A percentile compares a stretch with the other conserved stretches of the same genome.
Conservation (phyloP, 2,113 vertebrate genomes). For the Tyto alba region DNA sequence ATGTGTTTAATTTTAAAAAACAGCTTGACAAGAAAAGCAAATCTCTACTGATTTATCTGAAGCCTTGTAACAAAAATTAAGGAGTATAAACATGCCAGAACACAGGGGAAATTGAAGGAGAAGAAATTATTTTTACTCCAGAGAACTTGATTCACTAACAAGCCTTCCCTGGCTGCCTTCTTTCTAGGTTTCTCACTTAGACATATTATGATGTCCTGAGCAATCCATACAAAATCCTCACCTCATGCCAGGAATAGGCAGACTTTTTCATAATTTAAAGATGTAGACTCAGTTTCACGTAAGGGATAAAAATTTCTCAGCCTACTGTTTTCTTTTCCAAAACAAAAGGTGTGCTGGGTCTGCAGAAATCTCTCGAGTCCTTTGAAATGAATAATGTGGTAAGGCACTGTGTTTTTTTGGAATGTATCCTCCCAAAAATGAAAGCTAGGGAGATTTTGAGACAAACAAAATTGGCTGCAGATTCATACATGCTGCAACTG, state of each 20-base stretch:
- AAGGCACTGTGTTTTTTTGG: neutral
- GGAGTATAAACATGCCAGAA: neutral
- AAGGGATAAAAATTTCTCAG: neutral
- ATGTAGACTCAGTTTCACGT: neutral
- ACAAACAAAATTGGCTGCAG: neutral
- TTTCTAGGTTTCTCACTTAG: neutral
- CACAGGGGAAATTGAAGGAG: neutral
- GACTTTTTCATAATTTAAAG: neutral
- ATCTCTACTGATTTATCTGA: conserved; percentile 54
- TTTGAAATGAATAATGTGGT: neutral
- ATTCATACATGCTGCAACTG: neutral
- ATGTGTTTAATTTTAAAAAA: conserved; percentile 24
- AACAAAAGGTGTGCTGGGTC: neutral
- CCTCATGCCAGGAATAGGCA: neutral
- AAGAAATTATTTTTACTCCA: conserved; percentile 19
- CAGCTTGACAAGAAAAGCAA: conserved; percentile 23
- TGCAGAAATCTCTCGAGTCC: neutral
- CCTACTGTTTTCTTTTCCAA: neutral
- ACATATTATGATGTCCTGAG: neutral
- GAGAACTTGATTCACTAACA: conserved; percentile 4
- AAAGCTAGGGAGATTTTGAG: neutral
- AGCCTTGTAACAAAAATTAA: conserved; percentile 40
- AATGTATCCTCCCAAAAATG: neutral
- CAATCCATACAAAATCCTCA: neutral
- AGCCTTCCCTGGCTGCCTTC: neutral